Evolutionary conservation across 2,888 invertebrate species (phyloP), one percentile per base, ranked within the genome.

Genomic region (Octodonta nipae): DNA sequence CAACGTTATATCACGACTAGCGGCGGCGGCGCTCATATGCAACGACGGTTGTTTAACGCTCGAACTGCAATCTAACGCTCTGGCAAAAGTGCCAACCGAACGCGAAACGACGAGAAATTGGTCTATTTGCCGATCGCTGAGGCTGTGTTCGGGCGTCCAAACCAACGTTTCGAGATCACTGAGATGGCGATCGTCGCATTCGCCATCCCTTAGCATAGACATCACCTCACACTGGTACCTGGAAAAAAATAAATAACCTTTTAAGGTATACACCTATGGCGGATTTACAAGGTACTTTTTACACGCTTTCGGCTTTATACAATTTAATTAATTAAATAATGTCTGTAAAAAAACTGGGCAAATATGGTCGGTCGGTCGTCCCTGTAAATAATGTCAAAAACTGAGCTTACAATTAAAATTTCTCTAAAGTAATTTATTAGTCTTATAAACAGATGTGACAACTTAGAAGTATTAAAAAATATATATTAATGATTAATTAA

Each of bases 1-100:
- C 63, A 93, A 71, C 43, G 98, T 98, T 51, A 96, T 89, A 69
- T 99, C 98, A 51, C 98, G 75, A 55, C 92, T 92, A 42, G 98
- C 98, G 41, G 96, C 95, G 34, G 98, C 96, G 41, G 96, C 98
- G 54, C 93, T 93, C 92, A 98, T 93, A 66, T 98, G 96, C 50
- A 98, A 71, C 54, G 91, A 91, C 38, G 98, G 96, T 60, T 98
- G 93, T 62, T 96, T 91, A 28, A 96, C 89, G 49, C 93, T 91
- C 63, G 92, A 92, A 49, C 92, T 92, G 65, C 93, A 93, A 68
- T 99, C 98, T 45, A 98, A 75, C 38, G 98, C 96, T 49, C 98
- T 78, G 12, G 96, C 96, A 70, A 98, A 98, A 44, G 98, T 98
- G 47, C 98, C 96, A 46, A 98, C 91, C 29, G 95, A 93, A 53